These are phyloP conservation scores for Scomberomorus guttatus DNA, from an alignment of 2,797 vertebrate species.

Conservation along the genomic window DNA sequence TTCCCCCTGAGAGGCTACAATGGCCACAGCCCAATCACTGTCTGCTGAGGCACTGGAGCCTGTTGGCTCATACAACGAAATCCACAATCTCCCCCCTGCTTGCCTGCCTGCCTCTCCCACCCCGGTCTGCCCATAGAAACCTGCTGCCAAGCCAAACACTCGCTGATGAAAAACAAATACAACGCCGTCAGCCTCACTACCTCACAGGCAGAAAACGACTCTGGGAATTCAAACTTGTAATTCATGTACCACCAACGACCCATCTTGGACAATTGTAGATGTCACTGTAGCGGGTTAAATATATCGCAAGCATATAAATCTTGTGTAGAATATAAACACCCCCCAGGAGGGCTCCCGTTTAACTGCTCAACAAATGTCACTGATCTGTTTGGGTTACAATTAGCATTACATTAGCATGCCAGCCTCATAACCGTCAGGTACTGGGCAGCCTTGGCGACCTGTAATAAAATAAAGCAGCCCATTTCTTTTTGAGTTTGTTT, in stretches of 20 bases:
- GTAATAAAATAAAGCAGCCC: slow-evolving; percentile 37
- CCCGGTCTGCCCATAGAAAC: slow-evolving; percentile 30
- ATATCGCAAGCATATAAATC: slow-evolving; percentile 36
- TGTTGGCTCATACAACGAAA: slow-evolving; percentile 42
- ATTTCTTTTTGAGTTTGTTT: slow-evolving; percentile 51
- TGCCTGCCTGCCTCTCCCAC: slow-evolving; percentile 26
- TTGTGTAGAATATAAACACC: slow-evolving; percentile 37
- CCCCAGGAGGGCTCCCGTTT: slow-evolving; percentile 47
- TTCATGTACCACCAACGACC: slow-evolving; percentile 31
- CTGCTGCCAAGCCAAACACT: slow-evolving; percentile 72
- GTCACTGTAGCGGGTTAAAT: slow-evolving; percentile 45
- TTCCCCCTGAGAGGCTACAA: slow-evolving; percentile 50
- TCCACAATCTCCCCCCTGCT: slow-evolving; percentile 32
- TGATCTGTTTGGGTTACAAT: slow-evolving; percentile 66
- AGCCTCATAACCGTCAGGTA: slow-evolving; percentile 46
- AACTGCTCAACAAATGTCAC: slow-evolving; percentile 64
- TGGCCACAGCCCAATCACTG: slow-evolving; percentile 60
- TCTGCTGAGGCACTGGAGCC: slow-evolving; percentile 45
- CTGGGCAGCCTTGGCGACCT: slow-evolving; percentile 5
- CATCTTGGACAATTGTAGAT: slow-evolving; percentile 46
- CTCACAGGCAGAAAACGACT: slow-evolving; percentile 55
- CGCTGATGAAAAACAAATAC: slow-evolving; percentile 75
- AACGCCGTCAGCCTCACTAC: slow-evolving; percentile 47
- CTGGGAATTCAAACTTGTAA: slow-evolving; percentile 53
- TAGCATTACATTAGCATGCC: slow-evolving; percentile 59